Conservation (phyloP, 2,113 vertebrate genomes). For the Anoura caudifer region DNA sequence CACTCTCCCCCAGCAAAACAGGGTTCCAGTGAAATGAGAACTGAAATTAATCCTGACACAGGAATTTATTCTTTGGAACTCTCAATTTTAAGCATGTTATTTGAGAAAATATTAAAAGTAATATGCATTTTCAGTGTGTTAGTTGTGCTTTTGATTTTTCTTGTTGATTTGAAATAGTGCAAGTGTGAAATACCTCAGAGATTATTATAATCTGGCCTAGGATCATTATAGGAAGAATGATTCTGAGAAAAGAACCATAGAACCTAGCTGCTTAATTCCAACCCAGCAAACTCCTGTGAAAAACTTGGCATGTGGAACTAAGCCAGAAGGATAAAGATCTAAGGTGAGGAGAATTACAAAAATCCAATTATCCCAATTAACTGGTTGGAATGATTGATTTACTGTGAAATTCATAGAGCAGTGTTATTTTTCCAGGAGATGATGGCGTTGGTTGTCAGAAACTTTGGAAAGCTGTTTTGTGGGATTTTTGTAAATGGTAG, state of each 20-base stretch:
- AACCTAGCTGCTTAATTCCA: conserved; percentile 76
- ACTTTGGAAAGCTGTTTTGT: conserved; percentile 69
- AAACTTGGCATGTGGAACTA: conserved; percentile 68
- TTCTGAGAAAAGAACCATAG: conserved; percentile 33
- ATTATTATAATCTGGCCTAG: conserved; percentile 63
- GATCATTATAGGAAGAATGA: conserved; percentile 69
- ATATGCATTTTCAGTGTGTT: background rate
- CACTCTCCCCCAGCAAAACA: background rate
- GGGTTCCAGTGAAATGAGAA: conserved; percentile 31
- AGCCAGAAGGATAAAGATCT: conserved; percentile 75
- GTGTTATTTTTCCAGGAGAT: conserved; percentile 66
- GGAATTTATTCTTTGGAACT: conserved; percentile 37
- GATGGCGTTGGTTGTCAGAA: conserved; percentile 49
- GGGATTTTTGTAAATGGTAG: conserved; percentile 71
- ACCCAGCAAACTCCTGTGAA: conserved; percentile 70
- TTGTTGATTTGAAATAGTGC: background rate
- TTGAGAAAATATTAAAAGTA: conserved; percentile 29
- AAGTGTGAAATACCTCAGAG: conserved; percentile 65
- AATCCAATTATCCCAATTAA: conserved; percentile 81
- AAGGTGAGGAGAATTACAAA: conserved; percentile 77
- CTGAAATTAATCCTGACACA: conserved; percentile 34
- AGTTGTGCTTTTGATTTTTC: background rate
- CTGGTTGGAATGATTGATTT: conserved; percentile 69
- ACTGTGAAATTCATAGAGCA: conserved; percentile 62
- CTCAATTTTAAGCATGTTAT: conserved; percentile 33